These are phyloP conservation scores for Catostylus mosaicus DNA, from an alignment of 30 jellyfish, hydroid and myxozoan species.

Conservation along the genomic window DNA sequence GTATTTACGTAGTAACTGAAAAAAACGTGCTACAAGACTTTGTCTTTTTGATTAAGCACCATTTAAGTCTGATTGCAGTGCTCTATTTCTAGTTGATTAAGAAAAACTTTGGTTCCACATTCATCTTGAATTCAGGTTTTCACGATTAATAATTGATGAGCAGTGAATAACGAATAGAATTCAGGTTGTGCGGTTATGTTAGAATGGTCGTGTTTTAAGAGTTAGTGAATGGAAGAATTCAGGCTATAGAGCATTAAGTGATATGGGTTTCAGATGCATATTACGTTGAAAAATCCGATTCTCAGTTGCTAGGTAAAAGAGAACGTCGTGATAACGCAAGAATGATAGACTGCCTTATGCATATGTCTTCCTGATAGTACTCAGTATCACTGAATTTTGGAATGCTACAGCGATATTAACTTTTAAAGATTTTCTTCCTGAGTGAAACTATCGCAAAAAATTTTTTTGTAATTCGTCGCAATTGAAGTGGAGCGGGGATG, in stretches of 20 bases:
- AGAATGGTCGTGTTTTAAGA: background rate
- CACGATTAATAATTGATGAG: slow-evolving; percentile 12
- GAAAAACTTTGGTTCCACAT: background rate
- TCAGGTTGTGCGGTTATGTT: slow-evolving; percentile 7
- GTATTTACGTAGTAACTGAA: background rate
- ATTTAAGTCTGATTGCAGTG: background rate
- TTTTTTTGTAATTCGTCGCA: no score
- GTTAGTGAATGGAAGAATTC: slow-evolving; percentile 15
- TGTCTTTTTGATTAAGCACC: background rate
- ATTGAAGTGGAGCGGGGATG: no score
- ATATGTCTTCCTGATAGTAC: no score
- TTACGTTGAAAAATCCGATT: slow-evolving; percentile 8
- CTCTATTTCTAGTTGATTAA: no score
- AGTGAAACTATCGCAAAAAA: no score
- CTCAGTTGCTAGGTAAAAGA: slow-evolving; percentile 6
- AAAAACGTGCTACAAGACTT: background rate
- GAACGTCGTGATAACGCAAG: no score
- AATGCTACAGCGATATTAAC: no score
- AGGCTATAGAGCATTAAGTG: background rate
- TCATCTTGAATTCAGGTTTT: background rate
- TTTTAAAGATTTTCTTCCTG: no score
- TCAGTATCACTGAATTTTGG: no score
- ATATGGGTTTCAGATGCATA: background rate
- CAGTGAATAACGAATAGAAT: slow-evolving; percentile 12
- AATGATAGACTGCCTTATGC: no score